Percentiles rank a stretch among this genome's conserved stretches.
Conservation (phyloP, 2,888 invertebrate genomes). For the Sinohyriopsis cumingii region DNA sequence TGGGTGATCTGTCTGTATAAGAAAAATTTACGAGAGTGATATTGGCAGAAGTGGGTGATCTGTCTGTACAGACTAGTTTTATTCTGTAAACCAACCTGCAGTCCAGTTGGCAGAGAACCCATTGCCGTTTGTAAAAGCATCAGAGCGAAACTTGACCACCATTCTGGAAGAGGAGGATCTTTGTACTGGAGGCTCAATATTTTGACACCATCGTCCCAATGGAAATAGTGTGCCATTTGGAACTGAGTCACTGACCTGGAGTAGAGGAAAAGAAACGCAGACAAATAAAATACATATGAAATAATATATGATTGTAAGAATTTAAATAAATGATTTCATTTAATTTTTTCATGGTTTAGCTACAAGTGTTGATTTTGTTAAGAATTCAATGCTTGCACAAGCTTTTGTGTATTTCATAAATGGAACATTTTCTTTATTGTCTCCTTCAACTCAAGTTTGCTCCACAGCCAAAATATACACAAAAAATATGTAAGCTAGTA, state of each 20-base stretch:
- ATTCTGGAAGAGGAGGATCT: constrained; percentile 91
- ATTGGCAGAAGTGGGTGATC: no score
- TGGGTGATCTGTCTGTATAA: no score
- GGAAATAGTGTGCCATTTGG: constrained; percentile 43
- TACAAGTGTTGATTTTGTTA: no score
- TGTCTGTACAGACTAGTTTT: neutral
- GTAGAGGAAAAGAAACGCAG: neutral
- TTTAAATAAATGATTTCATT: neutral
- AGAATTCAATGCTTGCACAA: no score
- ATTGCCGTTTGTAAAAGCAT: constrained; percentile 93
- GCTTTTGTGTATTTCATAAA: no score
- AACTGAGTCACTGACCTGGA: constrained; percentile 48
- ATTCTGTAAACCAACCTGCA: constrained; percentile 43
- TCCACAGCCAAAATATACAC: no score
- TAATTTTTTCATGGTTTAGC: no score
- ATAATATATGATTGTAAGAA: neutral
- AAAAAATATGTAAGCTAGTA: no score
- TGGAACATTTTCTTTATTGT: no score
- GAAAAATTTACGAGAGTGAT: no score
- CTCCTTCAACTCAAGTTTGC: no score
- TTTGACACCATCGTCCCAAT: constrained; percentile 90
- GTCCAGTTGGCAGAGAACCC: constrained; percentile 91
- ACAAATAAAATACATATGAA: constrained; percentile 3
- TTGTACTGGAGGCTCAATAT: constrained; percentile 90
- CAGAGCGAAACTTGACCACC: constrained; percentile 94